These are phyloP conservation scores for Mustela nigripes DNA, from an alignment of 2,113 vertebrate species.

Conservation along the genomic window DNA sequence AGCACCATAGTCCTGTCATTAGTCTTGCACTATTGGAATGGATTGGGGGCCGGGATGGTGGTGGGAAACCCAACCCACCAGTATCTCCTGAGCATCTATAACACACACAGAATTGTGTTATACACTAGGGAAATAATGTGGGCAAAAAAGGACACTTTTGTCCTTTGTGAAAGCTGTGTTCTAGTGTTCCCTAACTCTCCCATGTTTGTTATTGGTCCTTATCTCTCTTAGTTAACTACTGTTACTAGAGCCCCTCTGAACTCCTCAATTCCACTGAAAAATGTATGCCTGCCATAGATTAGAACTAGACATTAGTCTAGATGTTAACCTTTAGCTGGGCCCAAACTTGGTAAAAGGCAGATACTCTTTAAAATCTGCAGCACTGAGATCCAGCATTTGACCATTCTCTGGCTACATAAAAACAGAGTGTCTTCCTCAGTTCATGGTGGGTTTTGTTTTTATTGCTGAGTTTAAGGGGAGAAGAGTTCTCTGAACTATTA, in stretches of 20 bases:
- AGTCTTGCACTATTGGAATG: background rate
- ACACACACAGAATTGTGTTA: background rate
- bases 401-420: constrained; percentile 25
- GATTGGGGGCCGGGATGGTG: background rate
- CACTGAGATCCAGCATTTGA: background rate
- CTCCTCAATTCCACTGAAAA: background rate
- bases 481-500: constrained; percentile 15
- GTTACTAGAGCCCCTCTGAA: background rate
- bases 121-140: background rate
- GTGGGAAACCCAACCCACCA: background rate
- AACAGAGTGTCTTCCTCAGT: background rate
- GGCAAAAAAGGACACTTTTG: background rate
- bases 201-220: background rate
- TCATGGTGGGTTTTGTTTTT: background rate
- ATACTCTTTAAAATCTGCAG: background rate
- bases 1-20: background rate
- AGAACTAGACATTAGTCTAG: background rate
- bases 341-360: background rate
- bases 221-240: background rate
- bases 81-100: background rate
- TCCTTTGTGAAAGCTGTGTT: background rate
- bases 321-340: background rate
- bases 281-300: background rate
- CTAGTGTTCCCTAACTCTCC: background rate
- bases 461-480: constrained; percentile 10